phyloP scores from a whole-genome alignment of 1,140 invertebrate genomes.

The Penaeus vannamei region DNA sequence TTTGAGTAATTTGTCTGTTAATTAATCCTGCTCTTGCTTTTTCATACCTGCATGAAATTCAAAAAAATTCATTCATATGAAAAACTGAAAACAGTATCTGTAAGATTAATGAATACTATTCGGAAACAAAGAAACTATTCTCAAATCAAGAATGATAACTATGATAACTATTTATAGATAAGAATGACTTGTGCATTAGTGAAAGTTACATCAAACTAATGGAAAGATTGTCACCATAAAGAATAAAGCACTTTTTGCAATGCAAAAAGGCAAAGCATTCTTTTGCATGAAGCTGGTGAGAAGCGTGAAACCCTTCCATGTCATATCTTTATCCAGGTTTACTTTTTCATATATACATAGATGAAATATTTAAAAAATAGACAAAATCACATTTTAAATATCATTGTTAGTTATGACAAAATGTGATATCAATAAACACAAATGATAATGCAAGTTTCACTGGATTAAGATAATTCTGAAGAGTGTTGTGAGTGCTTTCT shows the following conservation, averaged over 20 bases:
- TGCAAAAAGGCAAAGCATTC: not conserved
- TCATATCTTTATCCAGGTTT: constrained; percentile 1
- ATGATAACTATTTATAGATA: too few species aligned
- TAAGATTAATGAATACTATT: too few species aligned
- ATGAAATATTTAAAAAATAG: not conserved
- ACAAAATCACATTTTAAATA: not conserved
- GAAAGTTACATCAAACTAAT: too few species aligned
- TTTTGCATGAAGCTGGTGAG: not conserved
- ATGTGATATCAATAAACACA: not conserved
- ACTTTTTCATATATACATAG: constrained; percentile 4
- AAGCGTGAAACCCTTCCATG: not conserved
- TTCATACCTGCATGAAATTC: too few species aligned
- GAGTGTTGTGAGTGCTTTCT: not conserved
- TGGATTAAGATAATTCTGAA: not conserved
- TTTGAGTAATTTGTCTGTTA: too few species aligned
- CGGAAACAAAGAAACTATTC: too few species aligned
- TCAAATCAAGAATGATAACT: too few species aligned
- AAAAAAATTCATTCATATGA: too few species aligned
- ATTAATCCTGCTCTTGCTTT: too few species aligned
- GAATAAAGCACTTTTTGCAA: not conserved
- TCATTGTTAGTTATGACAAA: not conserved
- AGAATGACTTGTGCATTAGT: too few species aligned
- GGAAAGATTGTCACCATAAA: too few species aligned
- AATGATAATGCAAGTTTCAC: not conserved
- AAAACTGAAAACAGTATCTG: too few species aligned